Evolutionary conservation across 1,140 invertebrate species (phyloP), one percentile per base, ranked within the genome.

Genomic region (Monochamus saltuarius): DNA sequence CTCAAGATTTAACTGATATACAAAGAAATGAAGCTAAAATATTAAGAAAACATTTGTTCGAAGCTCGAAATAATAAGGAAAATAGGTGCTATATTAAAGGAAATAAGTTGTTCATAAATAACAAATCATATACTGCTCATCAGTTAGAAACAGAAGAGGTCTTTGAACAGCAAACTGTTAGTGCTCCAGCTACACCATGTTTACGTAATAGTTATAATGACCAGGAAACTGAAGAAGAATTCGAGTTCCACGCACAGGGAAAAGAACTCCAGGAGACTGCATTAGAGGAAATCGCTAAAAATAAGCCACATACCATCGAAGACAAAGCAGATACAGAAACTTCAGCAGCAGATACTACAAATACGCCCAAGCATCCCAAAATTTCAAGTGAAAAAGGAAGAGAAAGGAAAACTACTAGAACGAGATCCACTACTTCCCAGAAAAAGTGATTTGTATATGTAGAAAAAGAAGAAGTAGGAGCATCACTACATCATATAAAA

Each of bases 1-100:
- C 55, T 14, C 42, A 56, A 56, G 43, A 56, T 13, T 19, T 49
- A 35, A 56, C 43, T 10, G 38, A 51, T n/a, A 14, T 13, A 10
- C n/a, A 38, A 35, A 22, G 14, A 11, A 36, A 51, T 35, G 35
- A 38, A 38, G 35, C 22, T 8, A 51, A 37, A 51, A 51, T 14
- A 51, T 29, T 51, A 37, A 17, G 10, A 17, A 35, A 4, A 7
- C 49, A 51, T 16, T 34, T 35, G 47, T 35, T 35, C 22, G 17
- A 1, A 35, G 47, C 47, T 1, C 29, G 22, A 35, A 13, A 4
- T 10, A 29, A 29, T 29, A 50, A 36, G 16, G 14, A 51, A 34
- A 1, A 35, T 3, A 35, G 34, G 0, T 11, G 11, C 36, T 1
- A 16, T 35, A 51, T 51, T 7, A 51, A 51, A 36, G 47, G 0